Base-by-base conservation (phyloP, 1,140 invertebrate genomes). In the Lineus longissimus region DNA sequence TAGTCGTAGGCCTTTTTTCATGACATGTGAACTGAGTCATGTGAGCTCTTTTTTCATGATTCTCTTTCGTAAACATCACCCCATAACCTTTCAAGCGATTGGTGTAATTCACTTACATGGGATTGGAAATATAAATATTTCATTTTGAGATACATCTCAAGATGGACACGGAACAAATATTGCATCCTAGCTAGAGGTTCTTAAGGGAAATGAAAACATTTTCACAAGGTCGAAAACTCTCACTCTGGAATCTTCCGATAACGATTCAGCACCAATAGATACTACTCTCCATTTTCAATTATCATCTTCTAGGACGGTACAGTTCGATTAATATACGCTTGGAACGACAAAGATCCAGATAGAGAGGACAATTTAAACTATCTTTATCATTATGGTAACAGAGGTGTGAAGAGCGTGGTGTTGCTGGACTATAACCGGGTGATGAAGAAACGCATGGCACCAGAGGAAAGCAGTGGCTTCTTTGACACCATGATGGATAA, bases 251-350 rank as follows among this genome's bases (percentile, higher is more conserved):
- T n/a, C n/a, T n/a, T n/a, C n/a, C n/a, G n/a, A n/a, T 9, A 4
- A 51, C 47, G n/a, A 6, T 51, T 4, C n/a, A 4, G n/a, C 11
- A 43, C 40, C 19, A 11, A 43, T 13, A 13, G 11, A 43, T 13
- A 13, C 40, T 13, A 43, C 11, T 13, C 40, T 43, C 40, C 40
- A 43, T 11, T 19, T n/a, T n/a, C n/a, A 7, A 9, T n/a, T n/a
- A n/a, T n/a, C n/a, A n/a, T n/a, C 9, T 51, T 51, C n/a, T n/a
- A 51, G 47, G n/a, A 51, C n/a, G 47, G 47, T 23, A 51, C 47
- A 7, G n/a, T 19, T n/a, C 47, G 47, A 19, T 23, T 51, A n/a
- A 51, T 51, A 51, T 51, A 51, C 47, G 47, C 47, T 6, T 51
- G 47, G 47, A 27, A 27, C n/a, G 47, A 51, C 25, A 51, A n/a